Evolutionary conservation across 2,113 vertebrate genomes (phyloP), one percentile per base, ranked within the genome.

Genomic region (Panthera tigris): DNA sequence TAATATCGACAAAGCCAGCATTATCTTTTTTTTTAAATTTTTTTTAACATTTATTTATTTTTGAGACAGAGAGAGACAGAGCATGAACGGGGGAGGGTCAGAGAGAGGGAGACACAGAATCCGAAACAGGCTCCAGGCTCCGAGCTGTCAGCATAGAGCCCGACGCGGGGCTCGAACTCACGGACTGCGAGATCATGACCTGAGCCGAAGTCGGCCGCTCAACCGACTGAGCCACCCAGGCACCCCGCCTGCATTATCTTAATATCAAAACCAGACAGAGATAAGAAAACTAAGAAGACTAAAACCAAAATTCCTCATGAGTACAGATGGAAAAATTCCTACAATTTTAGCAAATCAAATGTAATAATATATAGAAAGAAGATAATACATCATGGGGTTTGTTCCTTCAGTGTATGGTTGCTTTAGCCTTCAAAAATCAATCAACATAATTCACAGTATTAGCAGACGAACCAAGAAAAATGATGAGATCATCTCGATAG

Each of bases 401-500:
- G 81, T 90, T 23, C 63, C 52, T 80, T 19, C 13, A 86, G 65
- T 33, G 41, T 18, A 87, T 57, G 16, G 19, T 71, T 91, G 31
- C 1, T 39, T 83, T 66, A 82, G 25, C 9, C 78, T 78, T 82
- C 31, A 96, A 76, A 92, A 65, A 33, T 82, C 33, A 50, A 25
- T 66, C 14, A 83, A 71, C 80, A 52, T 69, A 95, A 63, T 25
- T 87, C 12, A 23, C 7, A 13, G 81, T 90, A 74, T 19, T 76
- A 92, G 79, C 15, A 89, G 19, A 84, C 11, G 73, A 91, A 94
- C 73, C 69, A 73, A 91, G 66, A 89, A 92, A 92, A 83, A 95
- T 29, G 18, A 36, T 78, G 52, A 92, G n/a, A 85, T 36, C 6
- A 85, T 88, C 63, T 88, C 14, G 65, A 48, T 33, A 83, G 12